A percentile compares a stretch with the other conserved stretches of the same genome.
phyloP scores from a whole-genome alignment of 2,888 invertebrate species.

The Chalcis sispes region DNA sequence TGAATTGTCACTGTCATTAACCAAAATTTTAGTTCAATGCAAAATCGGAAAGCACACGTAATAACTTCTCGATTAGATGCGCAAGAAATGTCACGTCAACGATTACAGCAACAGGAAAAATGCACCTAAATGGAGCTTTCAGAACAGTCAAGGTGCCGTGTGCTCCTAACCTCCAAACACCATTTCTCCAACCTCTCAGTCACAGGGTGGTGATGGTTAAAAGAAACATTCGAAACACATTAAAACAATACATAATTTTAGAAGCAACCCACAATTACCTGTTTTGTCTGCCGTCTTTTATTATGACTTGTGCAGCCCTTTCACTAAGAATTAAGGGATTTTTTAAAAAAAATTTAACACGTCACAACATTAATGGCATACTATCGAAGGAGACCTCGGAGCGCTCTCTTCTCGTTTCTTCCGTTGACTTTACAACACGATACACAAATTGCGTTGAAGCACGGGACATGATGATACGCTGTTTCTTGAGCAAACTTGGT shows the following conservation, averaged over 20 bases:
- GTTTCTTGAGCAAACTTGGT: no score
- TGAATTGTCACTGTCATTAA: conserved; percentile 43
- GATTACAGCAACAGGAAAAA: not conserved
- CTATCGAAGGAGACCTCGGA: conserved; percentile 29
- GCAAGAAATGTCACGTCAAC: no score
- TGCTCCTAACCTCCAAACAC: conserved; percentile 37
- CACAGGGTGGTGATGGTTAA: not conserved
- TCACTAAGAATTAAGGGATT: conserved; percentile 59
- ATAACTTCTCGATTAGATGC: not conserved
- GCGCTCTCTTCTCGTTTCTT: not conserved
- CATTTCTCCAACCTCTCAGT: conserved; percentile 25
- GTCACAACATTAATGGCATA: conserved; percentile 71
- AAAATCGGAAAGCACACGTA: not conserved
- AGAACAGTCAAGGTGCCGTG: not conserved
- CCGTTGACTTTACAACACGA: no score
- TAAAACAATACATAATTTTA: not conserved
- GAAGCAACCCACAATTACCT: conserved; percentile 20
- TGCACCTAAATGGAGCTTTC: conserved; percentile 15
- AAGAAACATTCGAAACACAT: not conserved
- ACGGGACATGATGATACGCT: no score
- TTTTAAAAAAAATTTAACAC: conserved; percentile 71
- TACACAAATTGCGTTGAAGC: no score
- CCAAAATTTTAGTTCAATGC: not conserved
- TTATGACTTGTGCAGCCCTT: conserved; percentile 57
- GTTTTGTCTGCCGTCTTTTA: conserved; percentile 57